Conservation (phyloP, 2,888 invertebrate species). For the Eupithecia inturbata region DNA sequence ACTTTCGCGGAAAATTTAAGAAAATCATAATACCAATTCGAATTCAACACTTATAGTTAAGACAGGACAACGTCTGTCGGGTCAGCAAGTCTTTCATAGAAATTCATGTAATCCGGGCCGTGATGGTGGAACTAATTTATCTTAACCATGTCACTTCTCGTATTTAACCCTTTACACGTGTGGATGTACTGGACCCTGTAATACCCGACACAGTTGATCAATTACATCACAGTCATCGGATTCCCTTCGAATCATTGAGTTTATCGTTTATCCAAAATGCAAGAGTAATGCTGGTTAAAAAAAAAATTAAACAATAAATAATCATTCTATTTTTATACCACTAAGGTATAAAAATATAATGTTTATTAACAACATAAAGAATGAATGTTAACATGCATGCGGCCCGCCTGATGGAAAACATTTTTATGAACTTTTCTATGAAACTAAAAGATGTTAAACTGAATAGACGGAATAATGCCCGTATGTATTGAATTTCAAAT, state of each 20-base stretch:
- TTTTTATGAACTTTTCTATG: no score
- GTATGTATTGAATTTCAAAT: no score
- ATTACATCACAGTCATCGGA: constrained; percentile 19
- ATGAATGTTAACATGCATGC: not conserved
- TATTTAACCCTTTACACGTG: constrained; percentile 4
- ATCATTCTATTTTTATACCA: not conserved
- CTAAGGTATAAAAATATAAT: no score
- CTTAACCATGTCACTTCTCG: not conserved
- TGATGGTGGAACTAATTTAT: not conserved
- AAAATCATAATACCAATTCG: no score
- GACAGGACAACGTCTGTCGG: no score
- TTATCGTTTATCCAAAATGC: not conserved
- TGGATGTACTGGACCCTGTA: constrained; percentile 1
- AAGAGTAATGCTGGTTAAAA: not conserved
- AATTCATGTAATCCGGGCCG: not conserved
- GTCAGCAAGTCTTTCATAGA: not conserved
- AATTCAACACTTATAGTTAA: no score
- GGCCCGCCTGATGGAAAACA: no score
- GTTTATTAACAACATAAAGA: no score
- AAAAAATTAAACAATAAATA: not conserved
- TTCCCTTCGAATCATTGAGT: constrained; percentile 12
- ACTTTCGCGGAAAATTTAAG: no score
- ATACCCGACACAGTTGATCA: constrained; percentile 20
- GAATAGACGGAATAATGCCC: no score
- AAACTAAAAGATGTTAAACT: no score